These are phyloP conservation scores for Amitus sp. DNA, from an alignment of 2,888 invertebrate genomes.

Conservation along the genomic window DNA sequence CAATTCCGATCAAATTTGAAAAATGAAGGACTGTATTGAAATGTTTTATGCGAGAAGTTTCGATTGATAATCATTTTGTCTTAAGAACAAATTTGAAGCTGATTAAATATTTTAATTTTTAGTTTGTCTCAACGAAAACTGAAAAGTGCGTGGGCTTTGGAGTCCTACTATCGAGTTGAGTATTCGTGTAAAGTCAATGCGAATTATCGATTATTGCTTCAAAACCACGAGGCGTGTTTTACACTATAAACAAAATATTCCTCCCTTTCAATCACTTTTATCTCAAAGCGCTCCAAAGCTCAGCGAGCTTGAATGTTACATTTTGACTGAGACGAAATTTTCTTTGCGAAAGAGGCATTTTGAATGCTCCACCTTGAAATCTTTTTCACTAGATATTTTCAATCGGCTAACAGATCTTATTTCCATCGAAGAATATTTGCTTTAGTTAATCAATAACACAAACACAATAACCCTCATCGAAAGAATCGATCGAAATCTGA, in stretches of 20 bases:
- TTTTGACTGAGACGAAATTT: not conserved
- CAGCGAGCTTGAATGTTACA: not conserved
- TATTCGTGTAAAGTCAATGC: not conserved
- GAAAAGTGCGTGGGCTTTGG: no score
- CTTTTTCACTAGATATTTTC: not conserved
- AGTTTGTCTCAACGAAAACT: no score
- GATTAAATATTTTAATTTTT: no score
- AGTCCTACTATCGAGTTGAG: no score
- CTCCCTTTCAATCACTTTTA: not conserved
- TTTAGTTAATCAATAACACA: constrained; percentile 23
- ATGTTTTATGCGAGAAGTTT: no score
- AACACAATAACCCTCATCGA: not conserved
- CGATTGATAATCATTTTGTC: no score
- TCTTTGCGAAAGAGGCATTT: not conserved
- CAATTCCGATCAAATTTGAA: no score
- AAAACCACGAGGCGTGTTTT: not conserved
- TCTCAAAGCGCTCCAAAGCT: not conserved
- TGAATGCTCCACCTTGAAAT: not conserved
- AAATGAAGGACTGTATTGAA: no score
- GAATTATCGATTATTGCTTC: no score
- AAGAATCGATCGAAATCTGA: no score
- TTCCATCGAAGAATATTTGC: not conserved
- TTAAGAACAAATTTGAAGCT: no score
- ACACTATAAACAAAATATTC: not conserved
- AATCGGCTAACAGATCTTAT: not conserved